A percentile compares a stretch with the other conserved stretches of the same genome.
Conservation (phyloP, 2,797 vertebrate genomes). For the Tenualosa thibaudeaui region DNA sequence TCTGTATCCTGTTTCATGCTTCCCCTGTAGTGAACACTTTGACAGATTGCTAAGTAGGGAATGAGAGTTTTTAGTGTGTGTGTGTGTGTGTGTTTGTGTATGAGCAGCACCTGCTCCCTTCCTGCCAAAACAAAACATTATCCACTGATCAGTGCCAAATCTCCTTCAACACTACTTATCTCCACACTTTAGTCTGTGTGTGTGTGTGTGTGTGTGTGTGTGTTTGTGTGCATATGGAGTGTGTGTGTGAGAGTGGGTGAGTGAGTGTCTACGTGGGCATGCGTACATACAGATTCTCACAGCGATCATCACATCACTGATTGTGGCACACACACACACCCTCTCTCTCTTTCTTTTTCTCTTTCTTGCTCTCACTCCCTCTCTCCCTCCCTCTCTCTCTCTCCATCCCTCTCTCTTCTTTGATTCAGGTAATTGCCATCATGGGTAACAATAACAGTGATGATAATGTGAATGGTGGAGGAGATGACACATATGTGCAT, state of each 20-base stretch:
- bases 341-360: neutral
- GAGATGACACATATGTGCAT: conserved; percentile 27
- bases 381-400: neutral
- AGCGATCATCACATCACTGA: neutral
- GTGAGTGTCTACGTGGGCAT: neutral
- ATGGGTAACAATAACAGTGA: conserved; percentile 48
- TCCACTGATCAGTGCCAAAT: conserved; percentile 15
- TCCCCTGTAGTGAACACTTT: neutral
- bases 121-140: conserved; percentile 16
- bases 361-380: neutral
- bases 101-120: conserved; percentile 7
- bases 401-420: conserved; percentile 19
- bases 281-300: neutral
- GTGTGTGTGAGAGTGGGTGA: neutral
- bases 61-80: neutral
- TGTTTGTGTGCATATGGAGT: neutral
- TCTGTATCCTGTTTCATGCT: neutral
- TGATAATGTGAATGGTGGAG: conserved; percentile 41
- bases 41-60: conserved; percentile 10
- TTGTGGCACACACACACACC: neutral
- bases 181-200: neutral
- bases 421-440: conserved; percentile 49
- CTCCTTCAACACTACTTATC: conserved; percentile 11
- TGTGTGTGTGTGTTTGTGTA: conserved; percentile 2
- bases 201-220: conserved; percentile 20